Base-by-base conservation (phyloP, 1,140 invertebrate species). In the Pseudomyrmex flavicornis region DNA sequence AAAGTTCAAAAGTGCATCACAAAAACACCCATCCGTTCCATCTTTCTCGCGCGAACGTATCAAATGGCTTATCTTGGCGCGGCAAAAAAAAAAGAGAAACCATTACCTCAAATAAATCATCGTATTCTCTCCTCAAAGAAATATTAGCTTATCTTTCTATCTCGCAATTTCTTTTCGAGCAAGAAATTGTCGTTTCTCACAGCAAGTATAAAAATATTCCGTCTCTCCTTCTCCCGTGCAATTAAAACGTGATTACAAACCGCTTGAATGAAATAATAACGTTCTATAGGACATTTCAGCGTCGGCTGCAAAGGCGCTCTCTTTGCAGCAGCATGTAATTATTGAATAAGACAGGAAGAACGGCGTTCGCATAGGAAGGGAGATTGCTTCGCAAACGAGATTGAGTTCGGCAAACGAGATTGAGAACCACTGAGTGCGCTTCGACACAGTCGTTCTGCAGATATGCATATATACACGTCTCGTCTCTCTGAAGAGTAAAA, bases 371-470 rank as follows among this genome's bases (percentile, higher is more conserved):
- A 10, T 12, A 58, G 54, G 48, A 46, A 70, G 26, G 63, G 50
- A 68, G 75, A 79, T 69, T 69, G 35, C 63, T 68, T 44, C 50
- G 50, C 75, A 68, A 77, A 77, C 63, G 17, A 77, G 26, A 68
- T 77, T 56, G 26, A 35, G 35, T 35, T 15, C 58, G 9, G 63
- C 52, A 26, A 58, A 56, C 65, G 52, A 66, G 15, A 80, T 50
- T 72, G 75, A 77, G 75, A 69, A 77, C 50, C 62, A 62, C 61
- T 77, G 74, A 35, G 35, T 1, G n/a, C 61, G 59, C 35, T 35
- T 46, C 22, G 62, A 54, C 61, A 35, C 61, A 35, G 26, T 44
- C 26, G 48, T 54, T 46, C 22, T 17, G 35, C 35, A 35, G 35
- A 35, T 35, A 35, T 35, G 35, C 35, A 22, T 22, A 54, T 54